Evolutionary conservation across 2,888 invertebrate genomes (phyloP).

Genomic region (Hedya salicella): DNA sequence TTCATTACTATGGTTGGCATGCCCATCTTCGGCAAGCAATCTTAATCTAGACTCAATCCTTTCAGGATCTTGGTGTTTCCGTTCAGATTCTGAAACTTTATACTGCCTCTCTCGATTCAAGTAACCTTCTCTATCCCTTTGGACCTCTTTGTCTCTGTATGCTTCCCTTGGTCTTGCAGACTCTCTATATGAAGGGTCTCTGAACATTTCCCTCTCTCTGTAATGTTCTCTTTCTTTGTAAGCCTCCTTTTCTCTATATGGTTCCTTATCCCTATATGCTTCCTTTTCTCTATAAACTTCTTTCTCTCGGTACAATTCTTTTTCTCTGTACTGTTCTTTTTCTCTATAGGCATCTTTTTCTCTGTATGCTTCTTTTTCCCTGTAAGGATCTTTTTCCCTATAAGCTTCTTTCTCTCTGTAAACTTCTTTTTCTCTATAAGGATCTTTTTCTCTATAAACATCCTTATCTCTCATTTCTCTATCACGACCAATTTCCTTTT

Average conservation of each 20-base stretch:
- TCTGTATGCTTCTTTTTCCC: conserved; percentile 62
- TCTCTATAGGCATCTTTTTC: conserved; percentile 55
- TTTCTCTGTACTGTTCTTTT: conserved; percentile 60
- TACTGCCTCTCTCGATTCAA: conserved; percentile 69
- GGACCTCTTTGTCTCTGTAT: conserved; percentile 65
- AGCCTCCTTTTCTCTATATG: conserved; percentile 71
- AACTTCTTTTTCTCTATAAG: conserved; percentile 45
- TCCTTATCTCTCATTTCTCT: conserved; percentile 56
- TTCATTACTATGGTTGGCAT: conserved; percentile 72
- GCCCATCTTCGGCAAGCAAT: conserved; percentile 71
- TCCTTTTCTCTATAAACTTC: conserved; percentile 69
- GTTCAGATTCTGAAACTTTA: conserved; percentile 71
- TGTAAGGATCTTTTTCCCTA: conserved; percentile 62
- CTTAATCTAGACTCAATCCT: conserved; percentile 75
- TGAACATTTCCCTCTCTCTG: conserved; percentile 59
- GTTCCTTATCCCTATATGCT: conserved; percentile 71
- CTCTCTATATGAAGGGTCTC: conserved; percentile 50
- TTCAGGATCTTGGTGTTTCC: conserved; percentile 70
- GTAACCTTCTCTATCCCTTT: conserved; percentile 67
- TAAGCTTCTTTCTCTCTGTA: conserved; percentile 56
- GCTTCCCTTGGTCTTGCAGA: conserved; percentile 55
- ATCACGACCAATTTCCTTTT: conserved; percentile 50
- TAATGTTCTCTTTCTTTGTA: conserved; percentile 76
- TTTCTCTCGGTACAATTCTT: conserved; percentile 59
- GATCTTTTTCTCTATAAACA: conserved; percentile 68